Base-by-base conservation (phyloP, 2,113 vertebrate species). In the Tachysurus fulvidraco region DNA sequence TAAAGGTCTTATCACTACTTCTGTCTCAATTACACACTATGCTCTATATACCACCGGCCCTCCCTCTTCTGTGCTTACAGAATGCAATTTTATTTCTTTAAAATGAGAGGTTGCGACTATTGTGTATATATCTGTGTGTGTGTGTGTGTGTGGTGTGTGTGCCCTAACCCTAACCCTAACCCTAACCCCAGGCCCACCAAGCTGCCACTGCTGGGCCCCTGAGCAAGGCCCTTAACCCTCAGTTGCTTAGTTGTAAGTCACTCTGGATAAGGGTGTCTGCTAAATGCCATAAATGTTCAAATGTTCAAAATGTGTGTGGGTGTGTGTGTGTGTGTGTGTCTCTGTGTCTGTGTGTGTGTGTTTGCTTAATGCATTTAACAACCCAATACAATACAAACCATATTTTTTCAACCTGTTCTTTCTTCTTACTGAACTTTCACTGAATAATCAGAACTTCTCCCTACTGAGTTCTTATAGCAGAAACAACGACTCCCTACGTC, bases 1-100 rank as follows among this genome's bases (percentile, higher is more conserved):
- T 85, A 87, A 85, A 83, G 71, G 67, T 87, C 80, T 87, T 87
- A 85, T 87, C 86, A 57, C 86, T 44, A 81, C 73, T 87, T 83
- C 83, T 89, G 73, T 89, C 71, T 87, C 88, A 83, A 87, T 87
- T 88, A 89, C 79, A 83, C 83, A 23, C n/a, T 60, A 28, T 52
- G 52, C 83, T 71, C 60, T 79, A 71, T 77, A 83, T 46, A 81
- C 23, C 81, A 79, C 28, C 14, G 30, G 16, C 77, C 28, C 19
- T 74, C 50, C 23, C 17, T 60, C 71, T 81, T 81, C 81, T 87
- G 71, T 71, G 52, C 36, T 87, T 62, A 65, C 74, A 55, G 82
- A 67, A 59, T 69, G 83, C 85, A 57, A 79, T 50, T 50, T 50
- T 50, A 7, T 50, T 50, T 9, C 46, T 50, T 50, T 55, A 74